phyloP scores from a whole-genome alignment of 2,113 vertebrate species.

The Aspiorhynchus laticeps region DNA sequence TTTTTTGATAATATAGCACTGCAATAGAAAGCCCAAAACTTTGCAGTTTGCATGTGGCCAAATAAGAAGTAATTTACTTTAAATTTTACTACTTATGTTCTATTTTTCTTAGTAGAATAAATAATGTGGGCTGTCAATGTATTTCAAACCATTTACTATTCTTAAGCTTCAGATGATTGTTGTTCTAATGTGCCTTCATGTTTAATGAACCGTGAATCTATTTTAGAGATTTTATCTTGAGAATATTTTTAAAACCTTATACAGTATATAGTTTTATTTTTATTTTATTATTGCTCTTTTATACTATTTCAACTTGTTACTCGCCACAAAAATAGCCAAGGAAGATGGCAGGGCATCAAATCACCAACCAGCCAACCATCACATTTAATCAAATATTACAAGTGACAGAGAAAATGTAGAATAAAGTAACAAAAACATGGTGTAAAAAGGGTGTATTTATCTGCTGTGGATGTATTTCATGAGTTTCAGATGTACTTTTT shows the following conservation, averaged over 20 bases:
- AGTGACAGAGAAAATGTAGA: background rate
- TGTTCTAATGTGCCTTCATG: too few relatives aligned
- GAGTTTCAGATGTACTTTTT: background rate
- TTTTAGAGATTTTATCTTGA: background rate
- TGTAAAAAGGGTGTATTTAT: background rate
- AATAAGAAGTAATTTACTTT: background rate
- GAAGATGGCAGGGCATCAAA: background rate
- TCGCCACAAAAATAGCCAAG: background rate
- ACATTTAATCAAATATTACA: background rate
- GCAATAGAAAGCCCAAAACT: background rate
- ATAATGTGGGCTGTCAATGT: background rate
- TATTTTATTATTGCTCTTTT: background rate
- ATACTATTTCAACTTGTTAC: background rate
- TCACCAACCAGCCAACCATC: background rate
- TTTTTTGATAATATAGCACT: background rate
- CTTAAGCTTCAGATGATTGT: background rate
- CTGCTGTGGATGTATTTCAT: background rate
- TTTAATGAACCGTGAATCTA: background rate
- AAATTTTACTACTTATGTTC: background rate
- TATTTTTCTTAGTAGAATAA: background rate
- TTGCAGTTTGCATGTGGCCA: background rate
- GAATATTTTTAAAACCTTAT: background rate
- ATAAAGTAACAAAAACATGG: background rate
- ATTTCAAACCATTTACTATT: background rate
- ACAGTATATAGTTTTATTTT: background rate